Evolutionary conservation across 2,113 vertebrate species (phyloP), one percentile per base, ranked within the genome.

Genomic region (Phaetusa simplex): DNA sequence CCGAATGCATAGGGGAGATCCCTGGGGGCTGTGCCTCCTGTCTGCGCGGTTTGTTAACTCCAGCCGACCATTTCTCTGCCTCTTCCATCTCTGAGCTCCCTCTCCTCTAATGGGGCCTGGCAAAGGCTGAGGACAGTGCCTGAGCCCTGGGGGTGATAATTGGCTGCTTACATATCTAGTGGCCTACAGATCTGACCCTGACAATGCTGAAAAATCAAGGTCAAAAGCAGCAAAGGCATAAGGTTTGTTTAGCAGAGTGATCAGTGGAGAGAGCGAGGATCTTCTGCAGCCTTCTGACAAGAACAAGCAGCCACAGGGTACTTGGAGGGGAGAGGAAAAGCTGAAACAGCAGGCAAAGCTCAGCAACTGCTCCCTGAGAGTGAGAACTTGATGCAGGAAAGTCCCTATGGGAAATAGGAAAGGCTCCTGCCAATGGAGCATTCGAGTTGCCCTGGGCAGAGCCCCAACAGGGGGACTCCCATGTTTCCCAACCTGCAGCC

Each of bases 71-170:
- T 80, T 82, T 29, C 50, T 93, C 84, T 83, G 82, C 86, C 82
- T 86, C 91, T 88, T 92, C 90, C 82, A 61, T 93, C 92, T 74
- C 58, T 2, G 1, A 70, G 66, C 47, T 88, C 58, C 38, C 61
- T 52, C 76, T 70, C 82, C 52, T 92, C 82, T 97, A 96, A 96
- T 88, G 79, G 96, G 85, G 42, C 85, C 86, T 81, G 76, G 85
- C 59, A 90, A 67, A 83, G 87, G 94, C 90, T 90, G 84, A 62
- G 87, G 89, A 80, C 55, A 32, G 78, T 45, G 90, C 4, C 82
- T 86, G 87, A 95, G 94, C 89, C 86, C 93, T 38, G 82, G 82
- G 82, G 92, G 91, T 93, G 93, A 89, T 94, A 96, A 97, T 85
- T 95, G 94, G 69, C 86, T 92, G 92, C 91, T 95, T 95, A 79